Percentiles rank a stretch among this genome's conserved stretches.
phyloP scores from a whole-genome alignment of 2,113 vertebrate species.

The Hippopotamus amphibius region DNA sequence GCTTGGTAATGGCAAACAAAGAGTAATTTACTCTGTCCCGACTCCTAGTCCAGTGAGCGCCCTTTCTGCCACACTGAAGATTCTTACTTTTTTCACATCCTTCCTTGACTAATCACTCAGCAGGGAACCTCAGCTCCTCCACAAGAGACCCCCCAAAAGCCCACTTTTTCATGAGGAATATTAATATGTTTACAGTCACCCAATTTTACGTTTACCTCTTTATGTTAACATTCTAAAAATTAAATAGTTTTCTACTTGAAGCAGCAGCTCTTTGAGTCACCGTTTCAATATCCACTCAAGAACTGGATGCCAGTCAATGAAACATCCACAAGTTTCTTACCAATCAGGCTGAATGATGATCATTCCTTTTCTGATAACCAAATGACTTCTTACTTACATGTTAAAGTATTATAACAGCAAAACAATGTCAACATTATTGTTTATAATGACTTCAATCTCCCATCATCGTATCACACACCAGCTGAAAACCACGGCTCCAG shows the following conservation, averaged over 20 bases:
- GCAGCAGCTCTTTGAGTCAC: background rate
- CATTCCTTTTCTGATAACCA: background rate
- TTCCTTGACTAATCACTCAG: background rate
- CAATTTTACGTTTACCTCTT: background rate
- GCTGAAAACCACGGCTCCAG: background rate
- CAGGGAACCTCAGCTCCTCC: background rate
- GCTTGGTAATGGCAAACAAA: background rate
- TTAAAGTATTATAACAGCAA: background rate
- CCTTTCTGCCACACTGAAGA: background rate
- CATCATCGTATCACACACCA: background rate
- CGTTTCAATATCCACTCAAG: background rate
- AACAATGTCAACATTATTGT: background rate
- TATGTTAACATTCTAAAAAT: background rate
- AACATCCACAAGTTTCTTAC: background rate
- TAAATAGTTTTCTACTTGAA: background rate
- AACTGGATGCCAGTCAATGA: background rate
- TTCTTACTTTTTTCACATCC: background rate
- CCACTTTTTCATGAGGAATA: background rate
- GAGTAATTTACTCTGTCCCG: no score
- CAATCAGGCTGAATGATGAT: background rate
- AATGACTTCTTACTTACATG: background rate
- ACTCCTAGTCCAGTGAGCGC: background rate
- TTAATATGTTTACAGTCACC: background rate
- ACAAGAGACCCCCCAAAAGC: background rate
- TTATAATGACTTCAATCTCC: background rate